A percentile compares a stretch with the other conserved stretches of the same genome.
Evolutionary conservation across 2,888 invertebrate species (phyloP).

Genomic region (Cataglyphis altisquamis): DNA sequence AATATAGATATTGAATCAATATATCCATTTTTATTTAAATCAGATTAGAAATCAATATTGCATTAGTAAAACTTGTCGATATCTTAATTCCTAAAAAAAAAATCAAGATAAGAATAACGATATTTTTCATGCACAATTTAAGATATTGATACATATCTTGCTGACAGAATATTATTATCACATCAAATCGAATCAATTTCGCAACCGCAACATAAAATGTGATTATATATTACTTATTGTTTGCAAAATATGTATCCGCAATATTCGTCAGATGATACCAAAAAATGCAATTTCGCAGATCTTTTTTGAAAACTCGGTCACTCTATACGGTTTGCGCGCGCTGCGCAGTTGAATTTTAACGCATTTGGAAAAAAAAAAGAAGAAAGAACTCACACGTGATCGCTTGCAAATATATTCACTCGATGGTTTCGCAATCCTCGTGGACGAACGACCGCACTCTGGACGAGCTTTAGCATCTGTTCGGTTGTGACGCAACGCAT

Average conservation of each 20-base stretch:
- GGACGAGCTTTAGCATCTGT: constrained; percentile 27
- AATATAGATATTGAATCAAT: background rate
- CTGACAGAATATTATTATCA: constrained; percentile 2
- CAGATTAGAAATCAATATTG: background rate
- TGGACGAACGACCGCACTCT: constrained; percentile 26
- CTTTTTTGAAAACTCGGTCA: constrained; percentile 30
- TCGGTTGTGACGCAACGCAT: constrained; percentile 40
- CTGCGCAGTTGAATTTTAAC: background rate
- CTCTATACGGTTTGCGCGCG: background rate
- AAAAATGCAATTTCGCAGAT: constrained; percentile 21
- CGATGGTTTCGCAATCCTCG: constrained; percentile 42
- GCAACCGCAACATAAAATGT: background rate
- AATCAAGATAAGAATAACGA: background rate
- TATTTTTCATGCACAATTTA: background rate
- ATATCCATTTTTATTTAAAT: background rate
- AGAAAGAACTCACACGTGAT: constrained; percentile 5
- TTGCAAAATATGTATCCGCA: background rate
- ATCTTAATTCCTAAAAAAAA: background rate
- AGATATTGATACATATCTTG: background rate
- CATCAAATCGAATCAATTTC: background rate
- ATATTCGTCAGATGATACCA: background rate
- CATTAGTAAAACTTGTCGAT: background rate
- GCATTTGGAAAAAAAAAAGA: constrained; percentile 4
- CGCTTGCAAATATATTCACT: constrained; percentile 47
- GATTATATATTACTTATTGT: background rate